A percentile compares a stretch with the other conserved stretches of the same genome.
Conservation (phyloP, 2,888 invertebrate genomes). For the Stenotaenia linearis region DNA sequence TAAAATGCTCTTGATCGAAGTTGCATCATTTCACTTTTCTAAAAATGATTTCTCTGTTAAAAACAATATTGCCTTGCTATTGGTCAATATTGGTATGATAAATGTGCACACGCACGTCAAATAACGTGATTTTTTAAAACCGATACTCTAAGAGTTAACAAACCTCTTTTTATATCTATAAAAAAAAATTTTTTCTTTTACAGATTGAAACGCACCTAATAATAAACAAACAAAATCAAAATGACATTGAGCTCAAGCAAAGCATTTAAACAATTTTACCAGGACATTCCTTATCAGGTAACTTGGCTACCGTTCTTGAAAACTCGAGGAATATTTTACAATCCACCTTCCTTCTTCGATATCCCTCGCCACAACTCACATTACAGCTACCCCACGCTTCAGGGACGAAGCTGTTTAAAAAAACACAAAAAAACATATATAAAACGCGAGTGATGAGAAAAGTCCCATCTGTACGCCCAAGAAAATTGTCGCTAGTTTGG, state of each 20-base stretch:
- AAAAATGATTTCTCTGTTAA: no score
- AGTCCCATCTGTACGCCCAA: background rate
- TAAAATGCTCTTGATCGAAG: no score
- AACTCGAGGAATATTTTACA: slow-evolving; percentile 93
- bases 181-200: no score
- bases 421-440: background rate
- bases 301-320: slow-evolving; percentile 76
- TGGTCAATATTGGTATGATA: no score
- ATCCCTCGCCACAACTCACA: slow-evolving; percentile 83
- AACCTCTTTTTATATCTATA: no score
- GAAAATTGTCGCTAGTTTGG: slow-evolving; percentile 3
- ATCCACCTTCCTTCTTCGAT: slow-evolving; percentile 76
- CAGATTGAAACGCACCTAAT: no score
- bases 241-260: background rate
- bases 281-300: slow-evolving; percentile 81
- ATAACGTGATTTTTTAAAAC: no score
- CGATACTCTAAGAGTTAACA: no score
- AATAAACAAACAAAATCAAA: no score
- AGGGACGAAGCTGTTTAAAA: slow-evolving; percentile 69
- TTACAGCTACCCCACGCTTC: slow-evolving; percentile 92
- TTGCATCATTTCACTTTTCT: no score
- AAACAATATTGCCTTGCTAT: no score
- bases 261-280: slow-evolving; percentile 49
- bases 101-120: no score
- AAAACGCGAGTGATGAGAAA: background rate